These are phyloP conservation scores for Tethya wilhelma DNA, from an alignment of 37 sponge, comb jelly and placozoan genomes.

Conservation along the genomic window DNA sequence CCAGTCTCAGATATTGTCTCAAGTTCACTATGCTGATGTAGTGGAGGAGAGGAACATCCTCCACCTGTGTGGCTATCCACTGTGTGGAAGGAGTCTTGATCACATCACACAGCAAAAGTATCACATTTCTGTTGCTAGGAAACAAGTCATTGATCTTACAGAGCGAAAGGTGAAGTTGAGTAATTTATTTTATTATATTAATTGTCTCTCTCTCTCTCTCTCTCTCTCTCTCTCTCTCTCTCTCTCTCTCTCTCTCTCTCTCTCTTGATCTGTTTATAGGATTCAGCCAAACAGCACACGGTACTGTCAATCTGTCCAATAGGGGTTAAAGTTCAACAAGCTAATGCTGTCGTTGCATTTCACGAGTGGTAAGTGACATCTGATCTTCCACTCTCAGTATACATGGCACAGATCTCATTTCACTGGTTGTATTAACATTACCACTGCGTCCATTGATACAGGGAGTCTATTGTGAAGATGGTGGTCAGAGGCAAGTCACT, in stretches of 20 bases:
- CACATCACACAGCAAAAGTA: slow-evolving; percentile 63
- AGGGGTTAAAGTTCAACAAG: too few relatives aligned
- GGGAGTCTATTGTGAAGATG: slow-evolving; percentile 17
- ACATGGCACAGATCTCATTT: neutral
- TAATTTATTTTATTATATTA: too few relatives aligned
- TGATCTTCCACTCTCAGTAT: neutral
- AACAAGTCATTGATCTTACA: slow-evolving; percentile 70
- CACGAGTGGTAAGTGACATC: neutral
- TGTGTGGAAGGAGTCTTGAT: slow-evolving; percentile 46
- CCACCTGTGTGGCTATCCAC: slow-evolving; percentile 71
- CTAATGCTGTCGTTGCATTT: neutral
- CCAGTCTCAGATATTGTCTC: too few relatives aligned
- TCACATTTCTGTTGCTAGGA: slow-evolving; percentile 63
- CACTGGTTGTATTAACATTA: neutral
- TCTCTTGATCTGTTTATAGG: too few relatives aligned
- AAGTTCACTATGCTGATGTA: slow-evolving; percentile 74
- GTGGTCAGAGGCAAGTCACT: slow-evolving; percentile 10
- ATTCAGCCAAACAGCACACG: neutral
- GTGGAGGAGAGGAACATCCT: slow-evolving; percentile 74
- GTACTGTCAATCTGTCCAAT: neutral
- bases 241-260: too few relatives aligned
- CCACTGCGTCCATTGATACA: neutral
- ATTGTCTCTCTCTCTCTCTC: neutral
- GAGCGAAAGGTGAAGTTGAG: slow-evolving; percentile 74
- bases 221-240: neutral